Base-by-base conservation (phyloP, 2,888 invertebrate genomes). In the Pheosia gnoma region DNA sequence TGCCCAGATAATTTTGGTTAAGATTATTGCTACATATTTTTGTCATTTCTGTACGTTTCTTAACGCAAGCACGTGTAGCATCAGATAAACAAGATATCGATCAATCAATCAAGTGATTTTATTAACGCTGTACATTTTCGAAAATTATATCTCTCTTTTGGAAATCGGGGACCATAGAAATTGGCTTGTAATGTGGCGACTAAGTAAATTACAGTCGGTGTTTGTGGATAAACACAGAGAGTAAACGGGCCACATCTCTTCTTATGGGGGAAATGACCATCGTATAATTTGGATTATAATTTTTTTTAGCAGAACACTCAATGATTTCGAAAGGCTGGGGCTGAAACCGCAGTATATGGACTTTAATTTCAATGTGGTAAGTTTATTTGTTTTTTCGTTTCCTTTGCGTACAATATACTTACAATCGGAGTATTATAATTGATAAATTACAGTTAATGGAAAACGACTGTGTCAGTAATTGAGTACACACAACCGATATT, bases 151-250 rank as follows among this genome's bases (percentile, higher is more conserved):
- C 79, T 74, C 74, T 71, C 70, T 72, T 67, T 71, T 75, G 77
- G 78, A 81, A 84, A 79, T 81, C 77, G 78, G 75, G 73, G 71
- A 69, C 76, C 64, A 65, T 74, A 75, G 63, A 80, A 81, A 85
- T 84, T 82, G 79, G 72, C 70, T 71, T 64, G 75, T 80, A 81
- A 79, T 79, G 75, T 80, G 78, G 75, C 79, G 77, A 81, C 80
- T 81, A 83, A 84, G 84, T 80, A 86, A 87, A 86, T 87, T 86
- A 87, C 73, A 80, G 79, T 71, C 75, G 71, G 75, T 75, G 63
- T 73, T 71, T 74, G 71, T 73, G 72, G 75, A 60, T 84, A 82
- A 84, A 81, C 83, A 82, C 78, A 81, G 79, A 75, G 81, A 73
- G 67, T 69, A 70, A 70, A 63, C 68, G 68, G 64, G 66, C 66